phyloP scores from a whole-genome alignment of 2,888 invertebrate genomes.

The Poecilus cupreus region DNA sequence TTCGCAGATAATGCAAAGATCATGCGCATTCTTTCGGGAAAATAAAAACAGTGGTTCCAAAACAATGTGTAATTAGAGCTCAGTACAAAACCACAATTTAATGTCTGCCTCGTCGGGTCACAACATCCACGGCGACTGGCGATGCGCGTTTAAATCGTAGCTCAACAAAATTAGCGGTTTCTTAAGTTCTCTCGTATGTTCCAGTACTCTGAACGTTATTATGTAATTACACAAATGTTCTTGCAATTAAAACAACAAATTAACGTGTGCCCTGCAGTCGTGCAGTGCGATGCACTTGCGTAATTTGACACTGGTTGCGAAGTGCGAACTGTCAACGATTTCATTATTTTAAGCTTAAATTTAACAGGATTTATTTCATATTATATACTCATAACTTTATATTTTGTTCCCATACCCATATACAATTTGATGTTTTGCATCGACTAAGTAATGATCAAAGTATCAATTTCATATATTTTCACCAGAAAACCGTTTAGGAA shows the following conservation, averaged over 20 bases:
- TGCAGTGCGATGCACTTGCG: background rate
- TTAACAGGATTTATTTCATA: too few species aligned
- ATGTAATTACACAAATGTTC: constrained; percentile 58
- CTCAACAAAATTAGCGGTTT: constrained; percentile 59
- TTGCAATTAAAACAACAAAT: constrained; percentile 58
- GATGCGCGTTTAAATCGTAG: constrained; percentile 56
- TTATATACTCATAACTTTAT: too few species aligned
- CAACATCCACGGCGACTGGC: constrained; percentile 12
- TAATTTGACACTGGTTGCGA: background rate
- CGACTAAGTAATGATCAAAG: background rate
- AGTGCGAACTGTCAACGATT: background rate
- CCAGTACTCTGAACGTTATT: constrained; percentile 54
- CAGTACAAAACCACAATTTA: constrained; percentile 51
- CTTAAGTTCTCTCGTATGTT: constrained; percentile 56
- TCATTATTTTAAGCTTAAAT: too few species aligned
- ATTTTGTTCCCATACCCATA: too few species aligned
- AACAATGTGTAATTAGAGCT: constrained; percentile 47
- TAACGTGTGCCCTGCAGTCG: constrained; percentile 30
- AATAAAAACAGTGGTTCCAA: constrained; percentile 36
- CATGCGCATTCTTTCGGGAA: background rate
- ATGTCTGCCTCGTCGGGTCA: constrained; percentile 43
- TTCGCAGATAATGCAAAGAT: background rate
- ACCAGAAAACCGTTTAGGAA: too few species aligned
- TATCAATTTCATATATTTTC: too few species aligned
- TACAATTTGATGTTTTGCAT: background rate